A percentile compares a stretch with the other conserved stretches of the same genome.
Evolutionary conservation across 2,888 invertebrate genomes (phyloP).

Genomic region (Nesidiocoris tenuis): DNA sequence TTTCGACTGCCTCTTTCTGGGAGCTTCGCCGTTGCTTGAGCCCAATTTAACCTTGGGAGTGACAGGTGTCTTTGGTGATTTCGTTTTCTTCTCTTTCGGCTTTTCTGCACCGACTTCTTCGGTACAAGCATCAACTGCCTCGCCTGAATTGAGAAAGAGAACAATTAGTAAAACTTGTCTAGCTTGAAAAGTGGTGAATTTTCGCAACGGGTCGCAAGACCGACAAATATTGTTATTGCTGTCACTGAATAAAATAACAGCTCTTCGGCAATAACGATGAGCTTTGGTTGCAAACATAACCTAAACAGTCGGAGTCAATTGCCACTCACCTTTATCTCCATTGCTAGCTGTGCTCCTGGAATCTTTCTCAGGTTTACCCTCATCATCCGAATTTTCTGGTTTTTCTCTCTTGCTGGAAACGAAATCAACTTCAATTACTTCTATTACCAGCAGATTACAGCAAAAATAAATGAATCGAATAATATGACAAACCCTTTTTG

Average conservation of each 20-base stretch:
- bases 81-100: constrained; percentile 35
- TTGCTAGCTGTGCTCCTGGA: too few species aligned
- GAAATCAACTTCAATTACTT: neutral
- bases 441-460: neutral
- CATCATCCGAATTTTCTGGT: neutral
- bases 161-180: neutral
- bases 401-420: neutral
- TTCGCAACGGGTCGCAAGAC: too few species aligned
- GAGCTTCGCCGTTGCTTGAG: constrained; percentile 11
- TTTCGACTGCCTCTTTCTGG: constrained; percentile 47
- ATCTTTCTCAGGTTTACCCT: neutral
- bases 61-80: constrained; percentile 12
- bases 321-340: too few species aligned
- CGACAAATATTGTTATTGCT: too few species aligned
- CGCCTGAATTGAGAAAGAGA: constrained; percentile 15
- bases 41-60: constrained; percentile 1
- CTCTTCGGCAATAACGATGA: too few species aligned
- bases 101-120: constrained; percentile 15
- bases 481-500: neutral
- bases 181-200: neutral
- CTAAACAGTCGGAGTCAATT: too few species aligned
- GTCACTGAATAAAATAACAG: too few species aligned
- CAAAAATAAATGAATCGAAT: neutral
- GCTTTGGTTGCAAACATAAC: too few species aligned
- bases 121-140: neutral